These are phyloP conservation scores for Adrianichthys oophorus DNA, from an alignment of 2,797 vertebrate species.

Conservation along the genomic window DNA sequence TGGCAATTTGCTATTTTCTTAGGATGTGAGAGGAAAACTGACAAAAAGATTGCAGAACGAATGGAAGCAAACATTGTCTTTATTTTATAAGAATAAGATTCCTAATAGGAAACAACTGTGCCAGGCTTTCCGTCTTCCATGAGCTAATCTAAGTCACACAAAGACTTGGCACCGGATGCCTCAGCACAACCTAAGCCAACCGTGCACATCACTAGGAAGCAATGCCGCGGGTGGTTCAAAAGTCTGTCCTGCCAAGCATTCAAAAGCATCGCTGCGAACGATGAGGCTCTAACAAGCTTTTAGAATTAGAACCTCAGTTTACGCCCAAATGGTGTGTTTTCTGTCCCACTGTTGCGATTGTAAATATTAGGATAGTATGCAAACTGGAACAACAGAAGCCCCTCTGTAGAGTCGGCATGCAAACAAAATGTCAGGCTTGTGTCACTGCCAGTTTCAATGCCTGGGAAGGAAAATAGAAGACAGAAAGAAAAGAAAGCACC, in stretches of 20 bases:
- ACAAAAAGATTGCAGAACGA: no score
- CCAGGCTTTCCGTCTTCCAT: slow-evolving; percentile 50
- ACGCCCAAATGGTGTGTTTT: slow-evolving; percentile 46
- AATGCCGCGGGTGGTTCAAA: slow-evolving; percentile 41
- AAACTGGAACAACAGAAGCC: slow-evolving; percentile 54
- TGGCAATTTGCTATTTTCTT: no score
- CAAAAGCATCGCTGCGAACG: slow-evolving; percentile 24
- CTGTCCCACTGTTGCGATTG: slow-evolving; percentile 64
- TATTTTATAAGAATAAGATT: slow-evolving; percentile 45
- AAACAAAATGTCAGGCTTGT: slow-evolving; percentile 54
- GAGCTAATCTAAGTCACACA: slow-evolving; percentile 54
- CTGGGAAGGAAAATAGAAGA: slow-evolving; percentile 40
- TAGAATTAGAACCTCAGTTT: slow-evolving; percentile 38
- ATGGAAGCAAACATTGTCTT: not conserved
- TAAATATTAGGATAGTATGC: slow-evolving; percentile 61
- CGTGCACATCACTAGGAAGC: slow-evolving; percentile 62
- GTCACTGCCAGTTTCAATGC: slow-evolving; percentile 29
- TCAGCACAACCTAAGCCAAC: slow-evolving; percentile 44
- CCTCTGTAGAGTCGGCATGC: slow-evolving; percentile 48
- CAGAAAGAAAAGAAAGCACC: slow-evolving; percentile 11
- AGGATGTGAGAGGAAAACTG: no score
- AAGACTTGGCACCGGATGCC: slow-evolving; percentile 56
- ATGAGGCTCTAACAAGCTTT: slow-evolving; percentile 30
- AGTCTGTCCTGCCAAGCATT: slow-evolving; percentile 51
- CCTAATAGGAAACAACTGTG: slow-evolving; percentile 54